A percentile compares a stretch with the other conserved stretches of the same genome.
Evolutionary conservation across 2,888 invertebrate genomes (phyloP).

Genomic region (Diploptera punctata): DNA sequence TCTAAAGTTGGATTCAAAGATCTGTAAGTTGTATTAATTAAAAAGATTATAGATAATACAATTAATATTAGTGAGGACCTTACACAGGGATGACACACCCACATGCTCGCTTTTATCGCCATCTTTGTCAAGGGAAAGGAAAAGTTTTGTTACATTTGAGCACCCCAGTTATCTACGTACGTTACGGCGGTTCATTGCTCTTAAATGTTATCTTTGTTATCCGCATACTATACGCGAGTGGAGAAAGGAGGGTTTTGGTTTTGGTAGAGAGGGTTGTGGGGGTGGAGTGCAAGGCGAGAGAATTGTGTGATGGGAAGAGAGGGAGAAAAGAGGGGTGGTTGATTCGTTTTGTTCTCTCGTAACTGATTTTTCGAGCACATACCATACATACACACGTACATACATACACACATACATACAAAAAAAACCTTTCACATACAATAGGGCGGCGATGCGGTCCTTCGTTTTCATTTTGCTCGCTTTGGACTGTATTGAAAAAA

Average conservation of each 20-base stretch:
- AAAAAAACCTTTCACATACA: conserved; percentile 36
- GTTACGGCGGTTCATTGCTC: conserved; percentile 8
- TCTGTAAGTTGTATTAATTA: too few relatives aligned
- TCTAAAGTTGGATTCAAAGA: too few relatives aligned
- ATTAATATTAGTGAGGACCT: too few relatives aligned
- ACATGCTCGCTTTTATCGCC: too few relatives aligned
- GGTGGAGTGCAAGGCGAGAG: conserved; percentile 53
- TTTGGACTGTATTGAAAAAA: conserved; percentile 39
- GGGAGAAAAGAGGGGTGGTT: conserved; percentile 43
- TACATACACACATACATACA: conserved; percentile 25
- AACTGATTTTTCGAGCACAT: conserved; percentile 55
- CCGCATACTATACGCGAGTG: neutral
- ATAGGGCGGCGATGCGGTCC: conserved; percentile 36
- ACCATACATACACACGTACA: conserved; percentile 27
- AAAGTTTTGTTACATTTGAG: neutral
- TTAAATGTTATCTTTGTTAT: conserved; percentile 19
- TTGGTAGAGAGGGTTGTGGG: neutral
- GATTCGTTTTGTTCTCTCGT: conserved; percentile 52
- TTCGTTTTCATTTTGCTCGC: conserved; percentile 24
- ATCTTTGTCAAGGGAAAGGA: neutral
- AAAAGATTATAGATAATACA: too few relatives aligned
- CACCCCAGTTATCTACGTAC: neutral
- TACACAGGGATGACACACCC: neutral
- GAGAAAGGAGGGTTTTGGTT: neutral
- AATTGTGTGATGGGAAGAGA: conserved; percentile 47